Percentiles rank a stretch among this genome's conserved stretches.
phyloP scores from a whole-genome alignment of 2,113 vertebrate species.

The Chaetodon trifascialis region DNA sequence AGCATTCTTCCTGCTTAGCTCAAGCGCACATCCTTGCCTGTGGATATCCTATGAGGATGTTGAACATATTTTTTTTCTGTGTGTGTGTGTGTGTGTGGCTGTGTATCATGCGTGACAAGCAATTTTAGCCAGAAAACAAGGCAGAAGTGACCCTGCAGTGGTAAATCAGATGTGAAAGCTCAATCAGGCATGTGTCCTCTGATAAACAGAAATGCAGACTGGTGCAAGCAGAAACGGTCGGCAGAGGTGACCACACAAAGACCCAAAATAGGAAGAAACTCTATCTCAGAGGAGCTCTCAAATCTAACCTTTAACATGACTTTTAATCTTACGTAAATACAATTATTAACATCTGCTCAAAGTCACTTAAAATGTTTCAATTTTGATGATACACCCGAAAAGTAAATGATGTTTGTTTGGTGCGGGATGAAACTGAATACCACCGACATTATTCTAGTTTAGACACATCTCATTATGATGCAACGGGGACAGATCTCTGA shows the following conservation, averaged over 20 bases:
- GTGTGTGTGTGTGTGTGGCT: conserved; percentile 14
- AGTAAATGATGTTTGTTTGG: background rate
- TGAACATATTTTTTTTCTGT: conserved; percentile 23
- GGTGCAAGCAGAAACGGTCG: background rate
- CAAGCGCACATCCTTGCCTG: conserved; percentile 52
- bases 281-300: background rate
- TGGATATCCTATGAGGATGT: conserved; percentile 56
- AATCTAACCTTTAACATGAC: background rate
- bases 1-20: conserved; percentile 68
- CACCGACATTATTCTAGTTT: background rate
- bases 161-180: conserved; percentile 44
- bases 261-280: background rate
- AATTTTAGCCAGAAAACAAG: conserved; percentile 15
- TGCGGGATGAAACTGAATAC: background rate
- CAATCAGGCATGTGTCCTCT: conserved; percentile 1
- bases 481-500: conserved; percentile 28
- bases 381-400: background rate
- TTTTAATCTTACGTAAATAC: background rate
- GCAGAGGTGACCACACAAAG: background rate
- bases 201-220: background rate
- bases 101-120: conserved; percentile 15
- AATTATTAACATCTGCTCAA: background rate
- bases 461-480: conserved; percentile 29
- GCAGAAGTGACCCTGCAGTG: conserved; percentile 16
- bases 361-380: background rate